Conservation (phyloP, 2,888 invertebrate genomes). For the Papilio gigon region DNA sequence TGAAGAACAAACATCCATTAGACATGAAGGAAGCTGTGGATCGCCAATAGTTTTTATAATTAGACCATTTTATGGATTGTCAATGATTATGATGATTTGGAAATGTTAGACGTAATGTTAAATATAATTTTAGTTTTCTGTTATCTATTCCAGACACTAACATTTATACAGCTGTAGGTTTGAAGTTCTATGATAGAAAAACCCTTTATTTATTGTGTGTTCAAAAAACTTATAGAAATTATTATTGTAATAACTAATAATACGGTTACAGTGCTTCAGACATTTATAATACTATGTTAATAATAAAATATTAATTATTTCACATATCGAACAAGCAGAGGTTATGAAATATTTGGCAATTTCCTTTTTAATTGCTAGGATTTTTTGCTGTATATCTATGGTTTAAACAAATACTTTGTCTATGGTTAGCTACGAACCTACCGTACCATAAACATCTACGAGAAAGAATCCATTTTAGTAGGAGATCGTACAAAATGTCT, state of each 20-base stretch:
- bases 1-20: background rate
- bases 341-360: background rate
- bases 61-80: no score
- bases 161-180: no score
- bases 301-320: background rate
- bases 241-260: background rate
- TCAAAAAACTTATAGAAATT: background rate
- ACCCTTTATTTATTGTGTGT: no score
- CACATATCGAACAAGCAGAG: background rate
- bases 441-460: constrained; percentile 11
- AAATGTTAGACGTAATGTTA: no score
- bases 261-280: background rate
- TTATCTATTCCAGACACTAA: no score
- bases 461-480: background rate
- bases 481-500: background rate
- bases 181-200: no score
- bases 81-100: no score
- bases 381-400: background rate
- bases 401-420: background rate
- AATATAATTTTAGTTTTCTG: no score
- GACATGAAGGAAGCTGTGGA: no score
- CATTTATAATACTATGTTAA: background rate
- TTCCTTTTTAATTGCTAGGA: background rate
- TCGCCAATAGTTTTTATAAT: no score
- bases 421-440: background rate